A percentile compares a stretch with the other conserved stretches of the same genome.
Conservation (phyloP, 2,113 vertebrate genomes). For the Notiomystis cincta region DNA sequence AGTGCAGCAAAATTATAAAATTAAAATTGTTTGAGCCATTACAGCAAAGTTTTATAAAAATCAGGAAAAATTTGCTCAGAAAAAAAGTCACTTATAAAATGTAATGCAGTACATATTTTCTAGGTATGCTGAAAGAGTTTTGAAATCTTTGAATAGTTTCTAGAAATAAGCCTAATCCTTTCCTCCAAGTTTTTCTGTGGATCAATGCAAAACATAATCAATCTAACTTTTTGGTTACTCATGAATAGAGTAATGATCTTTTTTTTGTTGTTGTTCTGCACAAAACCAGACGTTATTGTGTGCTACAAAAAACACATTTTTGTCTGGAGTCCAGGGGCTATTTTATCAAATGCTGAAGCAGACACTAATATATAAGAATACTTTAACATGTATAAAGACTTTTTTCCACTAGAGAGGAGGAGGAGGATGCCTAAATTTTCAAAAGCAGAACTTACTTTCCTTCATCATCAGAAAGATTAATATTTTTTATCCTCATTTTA, state of each 20-base stretch:
- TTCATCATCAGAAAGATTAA: background rate
- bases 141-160: background rate
- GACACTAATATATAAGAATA: background rate
- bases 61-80: background rate
- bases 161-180: background rate
- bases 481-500: background rate
- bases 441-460: background rate
- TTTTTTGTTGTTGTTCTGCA: background rate
- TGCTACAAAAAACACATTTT: background rate
- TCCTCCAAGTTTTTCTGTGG: background rate
- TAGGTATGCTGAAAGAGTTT: background rate
- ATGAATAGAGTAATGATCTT: background rate
- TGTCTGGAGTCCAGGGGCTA: background rate
- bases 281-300: background rate
- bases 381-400: background rate
- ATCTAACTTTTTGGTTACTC: background rate
- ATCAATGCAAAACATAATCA: constrained; percentile 17
- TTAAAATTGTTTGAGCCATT: background rate
- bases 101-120: background rate
- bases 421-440: background rate
- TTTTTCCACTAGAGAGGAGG: background rate
- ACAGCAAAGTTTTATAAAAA: background rate
- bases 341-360: background rate
- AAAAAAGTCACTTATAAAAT: background rate
- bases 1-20: background rate